These are phyloP conservation scores for Muschampia plurimacula DNA, from an alignment of 2,888 invertebrate genomes.

Conservation along the genomic window DNA sequence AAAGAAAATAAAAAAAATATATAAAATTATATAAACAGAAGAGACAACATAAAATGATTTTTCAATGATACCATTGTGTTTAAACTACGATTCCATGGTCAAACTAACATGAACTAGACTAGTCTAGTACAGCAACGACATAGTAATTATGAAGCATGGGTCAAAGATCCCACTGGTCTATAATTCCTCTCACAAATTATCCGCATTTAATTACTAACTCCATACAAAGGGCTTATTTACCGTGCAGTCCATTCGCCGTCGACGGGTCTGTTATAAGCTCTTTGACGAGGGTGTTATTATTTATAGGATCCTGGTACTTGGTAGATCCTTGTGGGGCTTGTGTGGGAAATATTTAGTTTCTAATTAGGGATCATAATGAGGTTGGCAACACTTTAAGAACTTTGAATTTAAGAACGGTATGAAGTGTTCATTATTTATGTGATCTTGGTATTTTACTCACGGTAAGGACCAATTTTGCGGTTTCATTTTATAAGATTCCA, in stretches of 20 bases:
- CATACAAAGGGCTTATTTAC: slow-evolving; percentile 33
- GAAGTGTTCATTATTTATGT: background rate
- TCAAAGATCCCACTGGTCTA: slow-evolving; percentile 16
- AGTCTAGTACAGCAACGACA: background rate
- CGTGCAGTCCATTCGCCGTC: slow-evolving; percentile 29
- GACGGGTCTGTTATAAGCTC: slow-evolving; percentile 55
- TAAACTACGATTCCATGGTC: background rate
- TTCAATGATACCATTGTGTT: background rate
- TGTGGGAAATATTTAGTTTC: slow-evolving; percentile 29
- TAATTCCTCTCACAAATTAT: slow-evolving; percentile 32
- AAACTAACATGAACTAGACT: background rate
- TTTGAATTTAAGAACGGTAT: background rate
- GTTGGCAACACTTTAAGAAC: slow-evolving; percentile 4
- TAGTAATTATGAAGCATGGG: slow-evolving; percentile 8
- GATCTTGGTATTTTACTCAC: background rate
- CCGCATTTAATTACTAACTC: slow-evolving; percentile 35
- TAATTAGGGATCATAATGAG: slow-evolving; percentile 22
- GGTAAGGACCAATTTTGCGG: background rate
- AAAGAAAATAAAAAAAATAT: too few relatives aligned
- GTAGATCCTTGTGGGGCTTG: slow-evolving; percentile 18
- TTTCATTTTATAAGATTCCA: background rate
- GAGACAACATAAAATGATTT: background rate
- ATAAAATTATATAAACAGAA: too few relatives aligned
- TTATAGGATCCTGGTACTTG: slow-evolving; percentile 60
- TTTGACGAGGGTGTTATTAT: slow-evolving; percentile 74